These are phyloP conservation scores for Sterna hirundo DNA, from an alignment of 2,113 vertebrate species.

Conservation along the genomic window DNA sequence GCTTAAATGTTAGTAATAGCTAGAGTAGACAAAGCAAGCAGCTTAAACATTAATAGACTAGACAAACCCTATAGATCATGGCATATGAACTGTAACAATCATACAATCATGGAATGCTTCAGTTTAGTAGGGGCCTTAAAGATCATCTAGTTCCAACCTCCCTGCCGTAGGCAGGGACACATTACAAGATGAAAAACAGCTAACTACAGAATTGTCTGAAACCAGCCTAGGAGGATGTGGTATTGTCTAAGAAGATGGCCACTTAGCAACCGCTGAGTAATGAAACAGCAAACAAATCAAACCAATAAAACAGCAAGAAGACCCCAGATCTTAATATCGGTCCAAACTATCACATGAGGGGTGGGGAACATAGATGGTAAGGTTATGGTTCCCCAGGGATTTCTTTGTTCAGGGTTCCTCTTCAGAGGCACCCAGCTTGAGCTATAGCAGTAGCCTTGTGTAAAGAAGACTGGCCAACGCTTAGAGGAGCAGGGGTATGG, in stretches of 20 bases:
- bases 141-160: too few relatives aligned
- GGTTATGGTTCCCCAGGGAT: neutral
- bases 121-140: too few relatives aligned
- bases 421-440: neutral
- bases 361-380: neutral
- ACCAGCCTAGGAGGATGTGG: too few relatives aligned
- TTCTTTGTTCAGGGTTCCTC: neutral
- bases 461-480: neutral
- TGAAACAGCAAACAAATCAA: neutral
- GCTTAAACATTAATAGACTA: neutral
- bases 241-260: neutral
- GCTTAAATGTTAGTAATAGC: neutral
- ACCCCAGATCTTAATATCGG: neutral
- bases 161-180: too few relatives aligned
- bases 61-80: neutral
- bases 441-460: neutral
- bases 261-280: neutral
- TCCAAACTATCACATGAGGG: neutral
- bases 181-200: neutral
- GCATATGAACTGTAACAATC: neutral
- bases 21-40: neutral
- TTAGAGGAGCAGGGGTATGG: neutral
- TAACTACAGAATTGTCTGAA: neutral
- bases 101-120: too few relatives aligned
- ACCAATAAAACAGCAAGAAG: neutral